These are phyloP conservation scores for Drosophila prostipennis DNA, from an alignment of 2,888 invertebrate genomes.

Conservation along the genomic window DNA sequence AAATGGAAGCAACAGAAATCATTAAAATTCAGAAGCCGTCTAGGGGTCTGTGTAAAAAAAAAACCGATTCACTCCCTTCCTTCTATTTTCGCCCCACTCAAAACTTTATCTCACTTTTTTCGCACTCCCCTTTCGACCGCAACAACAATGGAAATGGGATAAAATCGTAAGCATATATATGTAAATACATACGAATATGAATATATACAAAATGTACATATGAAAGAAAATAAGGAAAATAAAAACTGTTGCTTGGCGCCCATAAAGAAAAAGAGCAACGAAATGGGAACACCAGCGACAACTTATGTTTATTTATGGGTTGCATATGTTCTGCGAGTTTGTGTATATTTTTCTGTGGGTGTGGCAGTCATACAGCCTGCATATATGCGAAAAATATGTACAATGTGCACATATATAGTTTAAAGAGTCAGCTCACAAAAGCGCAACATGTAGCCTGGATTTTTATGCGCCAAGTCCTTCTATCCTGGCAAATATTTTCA, in stretches of 20 bases:
- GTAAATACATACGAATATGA: constrained; percentile 16
- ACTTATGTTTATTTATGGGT: constrained; percentile 73
- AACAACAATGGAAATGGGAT: constrained; percentile 25
- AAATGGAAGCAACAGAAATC: background rate
- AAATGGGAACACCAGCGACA: constrained; percentile 56
- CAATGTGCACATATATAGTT: constrained; percentile 5
- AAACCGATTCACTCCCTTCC: constrained; percentile 7
- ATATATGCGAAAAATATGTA: constrained; percentile 22
- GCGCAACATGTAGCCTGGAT: constrained; percentile 57
- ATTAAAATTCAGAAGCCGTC: constrained; percentile 23
- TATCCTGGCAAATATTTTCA: constrained; percentile 30
- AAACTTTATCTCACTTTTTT: constrained; percentile 18
- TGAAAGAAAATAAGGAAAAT: constrained; percentile 28
- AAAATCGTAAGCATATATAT: constrained; percentile 23
- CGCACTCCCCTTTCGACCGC: constrained; percentile 4
- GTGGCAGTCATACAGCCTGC: constrained; percentile 28
- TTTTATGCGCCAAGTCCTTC: constrained; percentile 21
- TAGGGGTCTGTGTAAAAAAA: background rate
- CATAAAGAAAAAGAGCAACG: constrained; percentile 33
- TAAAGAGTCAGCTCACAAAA: constrained; percentile 30
- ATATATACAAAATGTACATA: constrained; percentile 18
- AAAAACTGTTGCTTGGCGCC: constrained; percentile 59
- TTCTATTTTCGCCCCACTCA: constrained; percentile 3
- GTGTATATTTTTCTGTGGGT: constrained; percentile 18
- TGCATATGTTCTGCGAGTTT: constrained; percentile 58